Conservation (phyloP, 1,140 invertebrate species). For the Caenorhabditis latens region DNA sequence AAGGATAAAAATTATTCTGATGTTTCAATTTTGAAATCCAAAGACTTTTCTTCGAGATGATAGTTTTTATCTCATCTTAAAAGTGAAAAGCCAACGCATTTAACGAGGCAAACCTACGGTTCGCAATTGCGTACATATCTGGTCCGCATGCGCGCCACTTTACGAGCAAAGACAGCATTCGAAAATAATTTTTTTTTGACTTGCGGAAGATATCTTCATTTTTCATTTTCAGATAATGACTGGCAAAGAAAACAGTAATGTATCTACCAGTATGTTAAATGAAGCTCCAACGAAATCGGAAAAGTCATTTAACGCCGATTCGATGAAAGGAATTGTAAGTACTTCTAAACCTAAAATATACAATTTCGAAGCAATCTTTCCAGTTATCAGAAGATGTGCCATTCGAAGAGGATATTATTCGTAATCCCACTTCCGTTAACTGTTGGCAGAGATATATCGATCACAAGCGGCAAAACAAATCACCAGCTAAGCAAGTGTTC, state of each 20-base stretch:
- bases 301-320: background rate
- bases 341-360: background rate
- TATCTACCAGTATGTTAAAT: background rate
- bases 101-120: background rate
- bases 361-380: background rate
- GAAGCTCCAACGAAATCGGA: background rate
- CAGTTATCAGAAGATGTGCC: conserved; percentile 84
- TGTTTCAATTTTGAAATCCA: background rate
- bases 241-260: background rate
- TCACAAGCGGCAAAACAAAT: conserved; percentile 86
- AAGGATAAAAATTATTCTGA: background rate
- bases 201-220: background rate
- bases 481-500: conserved; percentile 81
- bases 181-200: background rate
- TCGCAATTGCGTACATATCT: background rate
- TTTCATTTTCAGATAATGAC: background rate
- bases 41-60: background rate
- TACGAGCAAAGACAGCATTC: background rate
- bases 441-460: conserved; percentile 98
- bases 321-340: conserved; percentile 40
- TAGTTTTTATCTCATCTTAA: background rate
- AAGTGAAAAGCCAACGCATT: background rate
- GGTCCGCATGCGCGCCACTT: background rate
- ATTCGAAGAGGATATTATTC: conserved; percentile 96
- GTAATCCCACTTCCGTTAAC: conserved; percentile 97